Evolutionary conservation across 2,888 invertebrate genomes (phyloP).

Genomic region (Stenoptilia bipunctidactyla): DNA sequence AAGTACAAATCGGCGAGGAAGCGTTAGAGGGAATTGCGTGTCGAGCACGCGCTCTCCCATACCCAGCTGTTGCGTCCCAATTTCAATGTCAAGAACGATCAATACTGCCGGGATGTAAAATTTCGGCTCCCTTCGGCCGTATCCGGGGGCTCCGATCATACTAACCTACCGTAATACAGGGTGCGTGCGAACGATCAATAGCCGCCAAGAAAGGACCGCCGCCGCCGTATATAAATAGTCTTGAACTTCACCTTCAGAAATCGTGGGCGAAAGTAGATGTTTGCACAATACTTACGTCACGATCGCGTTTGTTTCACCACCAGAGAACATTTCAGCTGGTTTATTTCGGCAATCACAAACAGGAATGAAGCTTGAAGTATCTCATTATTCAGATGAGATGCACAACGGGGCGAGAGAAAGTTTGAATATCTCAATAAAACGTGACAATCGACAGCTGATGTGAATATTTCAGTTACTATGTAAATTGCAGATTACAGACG

Average conservation of each 20-base stretch:
- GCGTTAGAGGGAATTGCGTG: slow-evolving; percentile 35
- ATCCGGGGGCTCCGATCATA: slow-evolving; percentile 62
- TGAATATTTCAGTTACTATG: slow-evolving; percentile 63
- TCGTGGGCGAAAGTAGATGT: slow-evolving; percentile 53
- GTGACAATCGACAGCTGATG: slow-evolving; percentile 59
- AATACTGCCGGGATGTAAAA: slow-evolving; percentile 65
- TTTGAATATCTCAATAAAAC: slow-evolving; percentile 61
- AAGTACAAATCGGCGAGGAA: not conserved
- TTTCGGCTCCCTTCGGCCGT: slow-evolving; percentile 58
- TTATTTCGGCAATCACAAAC: slow-evolving; percentile 29
- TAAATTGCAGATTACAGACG: slow-evolving; percentile 41
- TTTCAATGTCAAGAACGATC: slow-evolving; percentile 72
- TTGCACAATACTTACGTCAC: slow-evolving; percentile 27
- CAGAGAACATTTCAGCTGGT: slow-evolving; percentile 17
- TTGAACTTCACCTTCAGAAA: slow-evolving; percentile 62
- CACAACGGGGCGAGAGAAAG: slow-evolving; percentile 47
- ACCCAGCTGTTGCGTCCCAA: slow-evolving; percentile 63
- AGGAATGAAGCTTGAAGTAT: slow-evolving; percentile 32
- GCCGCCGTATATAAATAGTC: slow-evolving; percentile 64
- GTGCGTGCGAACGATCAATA: slow-evolving; percentile 66
- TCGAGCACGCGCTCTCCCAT: slow-evolving; percentile 46
- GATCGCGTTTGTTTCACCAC: slow-evolving; percentile 16
- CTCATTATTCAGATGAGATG: slow-evolving; percentile 58
- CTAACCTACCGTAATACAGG: slow-evolving; percentile 69
- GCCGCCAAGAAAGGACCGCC: slow-evolving; percentile 49